Evolutionary conservation across 1,140 invertebrate genomes (phyloP), one percentile per base, ranked within the genome.

Genomic region (Drosophila kurseongensis): DNA sequence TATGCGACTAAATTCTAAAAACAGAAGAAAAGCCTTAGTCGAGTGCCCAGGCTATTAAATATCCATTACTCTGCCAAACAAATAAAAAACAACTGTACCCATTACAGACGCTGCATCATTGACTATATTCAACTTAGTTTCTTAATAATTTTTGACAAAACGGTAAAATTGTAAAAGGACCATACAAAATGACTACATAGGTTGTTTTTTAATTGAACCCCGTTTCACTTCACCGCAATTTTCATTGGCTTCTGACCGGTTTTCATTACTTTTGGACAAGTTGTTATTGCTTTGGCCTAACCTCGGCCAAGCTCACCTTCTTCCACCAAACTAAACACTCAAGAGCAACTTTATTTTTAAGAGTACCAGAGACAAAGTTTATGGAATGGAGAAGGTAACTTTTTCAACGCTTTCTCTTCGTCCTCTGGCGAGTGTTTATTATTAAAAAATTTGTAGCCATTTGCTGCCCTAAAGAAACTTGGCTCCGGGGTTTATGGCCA

Each of bases 391-490:
- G 45, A 44, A 69, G 68, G 40, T 38, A 85, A 86, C 62, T 81
- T 81, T 86, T 51, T 35, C 29, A 55, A 40, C 63, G 61, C 52
- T 68, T 58, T 51, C 41, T 14, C 35, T 10, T 12, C 36, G 13
- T 48, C 44, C 41, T 54, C 56, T 44, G 14, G 29, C 27, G 29
- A 50, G 36, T 77, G 81, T 85, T 85, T 86, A 82, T 88, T 86
- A 88, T 88, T 83, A 88, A 88, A 82, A 88, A 86, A 82, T 78
- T 82, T 86, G 83, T 79, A 81, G 79, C 68, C 75, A 71, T 66
- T 79, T 78, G 73, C 74, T 80, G 73, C 52, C 63, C 61, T 66
- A 48, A 65, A 66, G 71, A 67, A 84, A 76, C 75, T 56, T 75
- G 76, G 44, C n/a, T 78, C 18, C 63, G 16, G 57, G 65, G 52